Base-by-base conservation (phyloP, 2,797 vertebrate species). In the Lithobates pipiens region DNA sequence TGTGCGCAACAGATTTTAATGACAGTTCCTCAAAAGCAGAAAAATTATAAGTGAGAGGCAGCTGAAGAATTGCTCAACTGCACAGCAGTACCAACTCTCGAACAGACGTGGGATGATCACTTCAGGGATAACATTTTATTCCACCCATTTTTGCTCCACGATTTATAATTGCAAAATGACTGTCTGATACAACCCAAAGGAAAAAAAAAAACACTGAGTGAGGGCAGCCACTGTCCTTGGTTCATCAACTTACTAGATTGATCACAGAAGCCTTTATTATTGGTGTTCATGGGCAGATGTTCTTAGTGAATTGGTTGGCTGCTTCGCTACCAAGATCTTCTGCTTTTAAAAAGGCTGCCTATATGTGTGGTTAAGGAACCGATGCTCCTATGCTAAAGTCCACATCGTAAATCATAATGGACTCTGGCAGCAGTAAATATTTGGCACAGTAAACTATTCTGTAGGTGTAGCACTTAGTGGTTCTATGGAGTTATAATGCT, bases 401-500 rank as follows among this genome's bases (percentile, higher is more conserved):
- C 71, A 32, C 18, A n/a, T 50, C 6, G 32, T 9, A 67, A 42
- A 44, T 25, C 42, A 44, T 15, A 9, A 10, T 15, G n/a, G 11
- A 42, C 4, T 77, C 21, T 21, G 57, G 57, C 9, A 63, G 21
- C 54, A 77, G 2, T 13, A 25, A 18, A 23, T 16, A 21, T 42
- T 50, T 34, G 46, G 32, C 50, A 10, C n/a, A 11, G 32, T 27
- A 23, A 29, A 29, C 34, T 82, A 82, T 83, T 94, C 94, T 77
- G 89, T 89, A 88, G 88, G 85, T 25, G 89, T 75, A 3, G 96
- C 96, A 91, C 93, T 96, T 77, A 97, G 93, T 88, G 85, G 91
- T 91, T 97, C 96, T 91, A 99, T 97, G 82, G 97, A 98, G 89
- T 98, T 99, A 91, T 99, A 99, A 93, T 99, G 98, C 89, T 99